A percentile compares a stretch with the other conserved stretches of the same genome.
phyloP scores from a whole-genome alignment of 2,888 invertebrate genomes.

The Dasypolia templi region DNA sequence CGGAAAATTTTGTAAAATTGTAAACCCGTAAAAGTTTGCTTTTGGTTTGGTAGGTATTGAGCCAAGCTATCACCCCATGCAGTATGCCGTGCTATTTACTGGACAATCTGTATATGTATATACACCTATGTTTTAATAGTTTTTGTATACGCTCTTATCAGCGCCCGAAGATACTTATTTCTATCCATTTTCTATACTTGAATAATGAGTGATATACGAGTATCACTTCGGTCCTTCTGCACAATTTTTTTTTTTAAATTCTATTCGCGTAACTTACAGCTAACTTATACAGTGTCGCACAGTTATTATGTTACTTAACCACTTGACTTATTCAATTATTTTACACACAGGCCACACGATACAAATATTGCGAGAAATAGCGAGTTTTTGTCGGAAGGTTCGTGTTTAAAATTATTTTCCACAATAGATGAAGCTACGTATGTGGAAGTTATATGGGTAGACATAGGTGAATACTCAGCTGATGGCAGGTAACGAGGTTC shows the following conservation, averaged over 20 bases:
- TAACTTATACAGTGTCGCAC: no score
- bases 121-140: background rate
- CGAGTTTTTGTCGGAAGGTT: background rate
- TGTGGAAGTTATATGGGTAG: background rate
- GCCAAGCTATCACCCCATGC: no score
- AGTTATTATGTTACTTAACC: no score
- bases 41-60: no score
- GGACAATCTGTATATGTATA: no score
- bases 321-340: constrained; percentile 42
- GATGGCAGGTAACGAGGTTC: no score
- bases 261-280: no score
- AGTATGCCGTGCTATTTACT: no score
- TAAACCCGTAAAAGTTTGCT: no score
- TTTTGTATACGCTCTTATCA: background rate
- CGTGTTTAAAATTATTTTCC: background rate
- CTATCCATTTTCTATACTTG: background rate
- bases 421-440: background rate
- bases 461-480: background rate
- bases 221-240: constrained; percentile 28
- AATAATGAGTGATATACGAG: background rate
- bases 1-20: no score
- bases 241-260: no score
- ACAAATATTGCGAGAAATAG: constrained; percentile 32
- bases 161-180: background rate
- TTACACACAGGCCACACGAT: constrained; percentile 36